phyloP scores from a whole-genome alignment of 2,888 invertebrate genomes.

The Exephanes ischioxanthus region DNA sequence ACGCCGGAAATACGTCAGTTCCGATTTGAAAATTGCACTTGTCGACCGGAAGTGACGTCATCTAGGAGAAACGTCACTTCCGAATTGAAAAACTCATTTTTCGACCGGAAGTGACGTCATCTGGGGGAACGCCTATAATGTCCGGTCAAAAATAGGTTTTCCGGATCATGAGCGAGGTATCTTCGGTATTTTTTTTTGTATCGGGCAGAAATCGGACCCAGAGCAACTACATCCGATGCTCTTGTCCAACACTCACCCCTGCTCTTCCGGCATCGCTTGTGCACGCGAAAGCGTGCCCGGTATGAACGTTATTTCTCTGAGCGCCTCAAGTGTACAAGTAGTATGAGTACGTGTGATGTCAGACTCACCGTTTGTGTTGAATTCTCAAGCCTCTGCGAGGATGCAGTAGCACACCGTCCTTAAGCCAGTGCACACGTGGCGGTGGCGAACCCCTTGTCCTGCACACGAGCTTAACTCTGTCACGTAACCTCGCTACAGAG shows the following conservation, averaged over 20 bases:
- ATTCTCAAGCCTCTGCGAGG: slow-evolving; percentile 83
- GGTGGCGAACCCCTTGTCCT: slow-evolving; percentile 84
- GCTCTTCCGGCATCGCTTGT: background rate
- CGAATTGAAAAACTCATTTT: too few relatives aligned
- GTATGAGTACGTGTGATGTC: slow-evolving; percentile 59
- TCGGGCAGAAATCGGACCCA: too few relatives aligned
- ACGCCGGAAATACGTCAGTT: too few relatives aligned
- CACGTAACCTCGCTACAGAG: slow-evolving; percentile 84
- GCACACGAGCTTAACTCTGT: slow-evolving; percentile 84
- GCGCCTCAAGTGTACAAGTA: slow-evolving; percentile 12
- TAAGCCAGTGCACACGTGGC: slow-evolving; percentile 84
- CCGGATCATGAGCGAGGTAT: too few relatives aligned
- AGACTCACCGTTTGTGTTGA: slow-evolving; percentile 83
- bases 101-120: too few relatives aligned
- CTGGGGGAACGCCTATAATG: too few relatives aligned
- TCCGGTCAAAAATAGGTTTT: too few relatives aligned
- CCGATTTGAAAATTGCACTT: too few relatives aligned
- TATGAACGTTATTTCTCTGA: slow-evolving; percentile 32
- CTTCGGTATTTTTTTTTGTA: too few relatives aligned
- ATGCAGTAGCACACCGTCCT: slow-evolving; percentile 83
- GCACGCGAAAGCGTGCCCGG: background rate
- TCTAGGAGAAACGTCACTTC: too few relatives aligned
- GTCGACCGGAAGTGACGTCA: too few relatives aligned
- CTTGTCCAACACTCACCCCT: background rate
- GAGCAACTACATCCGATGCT: background rate